Evolutionary conservation across 2,113 vertebrate species (phyloP).

Genomic region (Bubo bubo): DNA sequence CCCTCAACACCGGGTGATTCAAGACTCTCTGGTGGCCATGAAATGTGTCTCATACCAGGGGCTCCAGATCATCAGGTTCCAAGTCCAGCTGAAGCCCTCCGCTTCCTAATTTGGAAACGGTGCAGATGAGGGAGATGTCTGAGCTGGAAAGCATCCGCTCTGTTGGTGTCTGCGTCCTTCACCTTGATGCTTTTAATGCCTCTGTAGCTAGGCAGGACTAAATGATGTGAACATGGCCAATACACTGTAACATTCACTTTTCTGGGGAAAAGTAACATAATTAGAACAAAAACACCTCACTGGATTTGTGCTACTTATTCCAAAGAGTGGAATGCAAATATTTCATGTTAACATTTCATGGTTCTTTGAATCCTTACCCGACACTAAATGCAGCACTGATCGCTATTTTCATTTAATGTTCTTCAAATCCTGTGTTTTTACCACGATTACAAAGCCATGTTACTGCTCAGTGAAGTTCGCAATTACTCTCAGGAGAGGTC

Average conservation of each 20-base stretch:
- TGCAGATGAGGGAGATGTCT: neutral
- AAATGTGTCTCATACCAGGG: slow-evolving; percentile 12
- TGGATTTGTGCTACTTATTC: neutral
- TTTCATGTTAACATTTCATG: neutral
- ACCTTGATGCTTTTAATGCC: neutral
- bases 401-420: neutral
- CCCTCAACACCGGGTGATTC: neutral
- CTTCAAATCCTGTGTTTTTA: neutral
- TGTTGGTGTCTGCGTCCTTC: neutral
- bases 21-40: neutral
- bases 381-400: neutral
- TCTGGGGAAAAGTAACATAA: neutral
- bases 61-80: neutral
- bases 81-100: neutral
- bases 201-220: neutral
- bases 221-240: neutral
- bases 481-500: neutral
- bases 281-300: neutral
- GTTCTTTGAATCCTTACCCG: neutral
- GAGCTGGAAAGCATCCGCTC: neutral
- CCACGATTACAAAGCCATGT: neutral
- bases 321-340: neutral
- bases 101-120: slow-evolving; percentile 1
- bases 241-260: neutral
- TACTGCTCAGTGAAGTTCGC: neutral